These are phyloP conservation scores for Apistogramma diplotaenia DNA, from an alignment of 2,113 vertebrate genomes.

Conservation along the genomic window DNA sequence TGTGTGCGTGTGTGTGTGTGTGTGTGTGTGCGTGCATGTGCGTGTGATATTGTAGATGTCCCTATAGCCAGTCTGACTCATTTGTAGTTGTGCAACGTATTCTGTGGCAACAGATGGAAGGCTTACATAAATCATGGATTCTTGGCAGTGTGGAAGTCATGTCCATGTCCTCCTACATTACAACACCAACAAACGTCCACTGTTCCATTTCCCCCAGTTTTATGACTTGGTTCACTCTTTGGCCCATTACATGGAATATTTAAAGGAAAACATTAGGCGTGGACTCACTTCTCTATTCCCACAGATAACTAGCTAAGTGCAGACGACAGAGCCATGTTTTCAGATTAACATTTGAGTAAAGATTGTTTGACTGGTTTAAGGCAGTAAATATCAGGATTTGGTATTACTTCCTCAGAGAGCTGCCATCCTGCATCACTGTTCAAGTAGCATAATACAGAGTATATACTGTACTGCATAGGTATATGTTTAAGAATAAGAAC, in stretches of 20 bases:
- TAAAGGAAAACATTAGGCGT: neutral
- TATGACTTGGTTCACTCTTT: conserved; percentile 32
- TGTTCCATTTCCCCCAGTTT: conserved; percentile 19
- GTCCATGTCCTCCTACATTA: conserved; percentile 54
- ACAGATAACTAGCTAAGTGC: neutral
- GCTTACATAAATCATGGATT: conserved; percentile 68
- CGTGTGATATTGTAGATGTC: conserved; percentile 42
- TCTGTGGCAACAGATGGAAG: conserved; percentile 69
- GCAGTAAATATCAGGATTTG: neutral
- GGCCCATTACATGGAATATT: conserved; percentile 12
- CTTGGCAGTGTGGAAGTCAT: conserved; percentile 54
- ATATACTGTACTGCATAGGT: neutral
- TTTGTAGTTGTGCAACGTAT: conserved; percentile 57
- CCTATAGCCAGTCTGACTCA: conserved; percentile 51
- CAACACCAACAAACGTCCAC: conserved; percentile 51
- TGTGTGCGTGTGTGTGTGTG: neutral
- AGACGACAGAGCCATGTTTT: neutral
- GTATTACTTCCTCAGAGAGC: neutral
- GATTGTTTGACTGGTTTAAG: neutral
- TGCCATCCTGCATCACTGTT: neutral
- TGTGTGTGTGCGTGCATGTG: conserved; percentile 1
- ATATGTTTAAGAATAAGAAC: neutral
- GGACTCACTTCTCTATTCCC: neutral
- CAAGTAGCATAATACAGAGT: neutral
- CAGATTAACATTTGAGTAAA: neutral